Percentiles rank a stretch among this genome's conserved stretches.
Conservation (phyloP, 2,113 vertebrate species). For the Psilopsiagon aurifrons region DNA sequence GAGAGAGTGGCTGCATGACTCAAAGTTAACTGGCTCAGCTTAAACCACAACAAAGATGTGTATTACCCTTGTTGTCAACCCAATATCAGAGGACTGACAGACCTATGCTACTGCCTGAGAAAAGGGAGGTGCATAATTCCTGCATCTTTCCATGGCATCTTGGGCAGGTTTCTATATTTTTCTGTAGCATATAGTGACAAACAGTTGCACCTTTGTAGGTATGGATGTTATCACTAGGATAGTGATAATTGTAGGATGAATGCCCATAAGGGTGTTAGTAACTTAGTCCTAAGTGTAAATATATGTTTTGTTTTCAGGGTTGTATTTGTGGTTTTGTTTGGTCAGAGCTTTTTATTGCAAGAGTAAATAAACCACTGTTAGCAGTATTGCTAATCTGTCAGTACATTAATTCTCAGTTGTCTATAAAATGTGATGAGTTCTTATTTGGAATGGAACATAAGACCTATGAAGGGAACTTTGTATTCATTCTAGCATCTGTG, state of each 20-base stretch:
- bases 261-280: not conserved
- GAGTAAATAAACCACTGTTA: not conserved
- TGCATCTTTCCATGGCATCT: not conserved
- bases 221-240: not conserved
- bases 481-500: not conserved
- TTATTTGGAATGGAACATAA: not conserved
- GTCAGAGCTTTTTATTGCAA: not conserved
- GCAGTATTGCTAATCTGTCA: not conserved
- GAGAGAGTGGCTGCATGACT: not conserved
- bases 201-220: not conserved
- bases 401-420: not conserved
- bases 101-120: accelerated
- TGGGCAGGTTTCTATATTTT: not conserved
- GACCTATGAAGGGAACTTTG: not conserved
- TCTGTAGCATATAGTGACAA: accelerated
- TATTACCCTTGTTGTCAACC: not conserved
- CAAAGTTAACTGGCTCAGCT: not conserved
- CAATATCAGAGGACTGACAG: accelerated
- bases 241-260: not conserved
- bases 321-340: not conserved
- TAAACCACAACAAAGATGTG: not conserved
- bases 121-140: not conserved
- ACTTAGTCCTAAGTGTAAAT: not conserved
- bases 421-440: not conserved
- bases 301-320: not conserved